Evolutionary conservation across 2,888 invertebrate species (phyloP), one percentile per base, ranked within the genome.

Genomic region (Drosophila fulvimacula): DNA sequence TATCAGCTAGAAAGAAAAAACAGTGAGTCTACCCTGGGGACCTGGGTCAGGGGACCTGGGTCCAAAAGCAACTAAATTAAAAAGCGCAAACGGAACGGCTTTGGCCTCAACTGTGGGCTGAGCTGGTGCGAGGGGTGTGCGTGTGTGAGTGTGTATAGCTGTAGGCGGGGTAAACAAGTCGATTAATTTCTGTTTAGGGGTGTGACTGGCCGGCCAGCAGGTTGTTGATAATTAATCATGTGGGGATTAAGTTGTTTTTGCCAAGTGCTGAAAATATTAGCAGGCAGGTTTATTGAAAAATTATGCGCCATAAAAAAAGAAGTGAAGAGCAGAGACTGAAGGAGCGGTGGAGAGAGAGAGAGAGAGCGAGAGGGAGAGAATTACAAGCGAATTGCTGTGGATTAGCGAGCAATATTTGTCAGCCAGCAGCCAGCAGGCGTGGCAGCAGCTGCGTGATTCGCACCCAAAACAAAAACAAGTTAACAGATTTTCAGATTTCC

Each of bases 181-280:
- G 78, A 84, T 84, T 84, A 84, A 81, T 80, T 81, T 68, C 58
- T 73, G 74, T 76, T 73, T 58, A 71, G 64, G 65, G 72, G 75
- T 67, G 75, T 58, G 77, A 76, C 36, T 10, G 34, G 24, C 27
- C 39, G 38, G 55, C 13, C 24, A 32, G 67, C 69, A 69, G 76
- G 73, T 89, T 85, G 81, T 82, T 87, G 88, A 82, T 89, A 86
- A 86, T 86, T 86, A 86, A 86, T 86, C 85, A 86, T 87, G 70
- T 77, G 85, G 89, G 85, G 85, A 86, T 86, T 85, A 85, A 63
- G 52, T 62, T 81, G 87, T 70, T 81, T 56, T 17, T 24, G 42
- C 34, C n/a, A 56, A 42, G 32, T 57, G 44, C 57, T 56, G 63
- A 76, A 87, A 87, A 77, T 74, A 69, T 68, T 53, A 62, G 73